Conservation (phyloP, 1,140 invertebrate species). For the Cydia amplana region DNA sequence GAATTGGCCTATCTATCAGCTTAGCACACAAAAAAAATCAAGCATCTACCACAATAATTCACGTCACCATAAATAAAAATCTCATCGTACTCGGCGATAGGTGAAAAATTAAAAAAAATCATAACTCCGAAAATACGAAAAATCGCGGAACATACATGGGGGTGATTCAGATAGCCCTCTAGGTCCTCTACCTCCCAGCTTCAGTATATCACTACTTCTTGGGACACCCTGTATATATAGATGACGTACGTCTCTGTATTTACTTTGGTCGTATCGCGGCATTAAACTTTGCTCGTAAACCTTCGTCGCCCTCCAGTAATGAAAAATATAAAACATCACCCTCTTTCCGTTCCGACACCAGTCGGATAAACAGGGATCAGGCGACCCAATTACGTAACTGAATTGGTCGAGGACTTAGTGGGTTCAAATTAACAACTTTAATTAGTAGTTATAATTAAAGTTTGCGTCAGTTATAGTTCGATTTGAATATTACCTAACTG, state of each 20-base stretch:
- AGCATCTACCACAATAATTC: too few species aligned
- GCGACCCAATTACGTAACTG: neutral
- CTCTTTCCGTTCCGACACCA: neutral
- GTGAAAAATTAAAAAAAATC: too few species aligned
- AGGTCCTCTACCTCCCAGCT: too few species aligned
- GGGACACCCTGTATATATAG: too few species aligned
- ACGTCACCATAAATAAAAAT: too few species aligned
- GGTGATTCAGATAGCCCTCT: too few species aligned
- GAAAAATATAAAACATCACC: conserved; percentile 30
- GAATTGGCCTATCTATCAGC: too few species aligned
- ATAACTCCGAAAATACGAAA: too few species aligned
- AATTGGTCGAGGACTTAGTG: neutral
- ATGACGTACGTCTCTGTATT: neutral
- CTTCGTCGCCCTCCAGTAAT: conserved; percentile 12
- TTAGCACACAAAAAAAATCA: too few species aligned
- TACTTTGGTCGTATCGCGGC: conserved; percentile 7
- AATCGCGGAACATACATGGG: too few species aligned
- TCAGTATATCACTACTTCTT: too few species aligned
- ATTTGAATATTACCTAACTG: conserved; percentile 16
- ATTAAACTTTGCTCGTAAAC: conserved; percentile 23
- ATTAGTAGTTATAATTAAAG: neutral
- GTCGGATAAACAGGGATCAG: neutral
- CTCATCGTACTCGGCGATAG: too few species aligned
- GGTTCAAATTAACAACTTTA: neutral
- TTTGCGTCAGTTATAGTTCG: neutral